Percentiles rank a stretch among this genome's conserved stretches.
These are phyloP conservation scores for Hypotaenidia okinawae DNA, from an alignment of 2,797 vertebrate genomes.

Conservation along the genomic window DNA sequence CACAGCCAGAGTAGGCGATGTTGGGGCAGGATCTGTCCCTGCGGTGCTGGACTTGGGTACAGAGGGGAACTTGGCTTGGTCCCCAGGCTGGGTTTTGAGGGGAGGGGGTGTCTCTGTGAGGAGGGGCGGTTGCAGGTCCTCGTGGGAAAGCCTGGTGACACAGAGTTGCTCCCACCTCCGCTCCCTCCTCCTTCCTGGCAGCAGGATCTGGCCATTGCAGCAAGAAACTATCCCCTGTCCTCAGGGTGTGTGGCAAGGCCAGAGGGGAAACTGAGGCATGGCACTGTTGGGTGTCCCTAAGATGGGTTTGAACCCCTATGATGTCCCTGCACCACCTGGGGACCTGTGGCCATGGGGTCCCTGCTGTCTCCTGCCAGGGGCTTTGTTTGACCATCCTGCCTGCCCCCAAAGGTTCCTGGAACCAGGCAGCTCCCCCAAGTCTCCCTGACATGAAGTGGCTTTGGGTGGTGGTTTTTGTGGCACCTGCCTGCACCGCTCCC, in stretches of 20 bases:
- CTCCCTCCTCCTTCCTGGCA: not conserved
- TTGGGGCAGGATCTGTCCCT: not conserved
- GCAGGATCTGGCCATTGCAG: not conserved
- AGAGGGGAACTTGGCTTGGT: not conserved
- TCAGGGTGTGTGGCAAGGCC: not conserved
- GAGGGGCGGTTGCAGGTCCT: not conserved
- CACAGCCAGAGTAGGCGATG: accelerated
- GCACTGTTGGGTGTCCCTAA: accelerated
- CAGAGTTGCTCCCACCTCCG: not conserved
- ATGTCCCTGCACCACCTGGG: not conserved
- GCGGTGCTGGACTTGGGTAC: not conserved
- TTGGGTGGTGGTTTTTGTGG: constrained; percentile 51
- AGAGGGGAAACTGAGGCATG: not conserved
- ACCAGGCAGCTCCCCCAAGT: not conserved
- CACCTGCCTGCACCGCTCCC: not conserved
- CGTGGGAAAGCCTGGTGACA: not conserved
- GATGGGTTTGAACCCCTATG: accelerated
- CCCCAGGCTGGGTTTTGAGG: not conserved
- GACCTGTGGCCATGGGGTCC: not conserved
- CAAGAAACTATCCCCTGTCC: not conserved
- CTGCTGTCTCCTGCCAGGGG: not conserved
- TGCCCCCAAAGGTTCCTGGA: not conserved
- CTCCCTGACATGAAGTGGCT: constrained; percentile 34
- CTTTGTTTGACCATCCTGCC: not conserved
- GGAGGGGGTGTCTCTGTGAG: not conserved